Evolutionary conservation across 2,888 invertebrate genomes (phyloP), one percentile per base, ranked within the genome.

Genomic region (Eulithis testata): DNA sequence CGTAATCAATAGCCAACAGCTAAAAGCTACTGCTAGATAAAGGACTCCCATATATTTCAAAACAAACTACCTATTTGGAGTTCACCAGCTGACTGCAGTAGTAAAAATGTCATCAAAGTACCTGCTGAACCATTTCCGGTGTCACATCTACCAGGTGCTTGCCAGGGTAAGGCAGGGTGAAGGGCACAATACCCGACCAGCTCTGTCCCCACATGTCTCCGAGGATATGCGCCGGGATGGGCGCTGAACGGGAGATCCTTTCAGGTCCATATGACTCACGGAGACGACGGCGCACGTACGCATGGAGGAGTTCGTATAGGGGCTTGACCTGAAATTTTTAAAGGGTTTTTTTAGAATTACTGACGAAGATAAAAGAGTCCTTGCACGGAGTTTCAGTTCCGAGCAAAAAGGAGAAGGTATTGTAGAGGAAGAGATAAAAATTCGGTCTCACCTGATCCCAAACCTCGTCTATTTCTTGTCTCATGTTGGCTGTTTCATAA

Each of bases 151-250:
- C 94, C 71, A 96, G 94, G 63, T 94, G 95, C 80, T 97, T 96
- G 14, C 97, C 97, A 1, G 97, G 97, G 87, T 97, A 98, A 0
- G 98, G 98, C 71, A 97, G 94, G 0, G 97, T 95, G 50, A 96
- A 90, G 68, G 97, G 97, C 66, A 97, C 94, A 21, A 97, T 96
- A 70, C 97, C 97, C 0, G 95, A 94, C 98, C 98, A 98, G 52
- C 96, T 96, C 86, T 98, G 98, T 0, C 95, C 97, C 96, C 97
- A 98, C 96, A 98, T 97, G 81, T 98, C 98, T 0, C 98, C 98
- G 5, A 98, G 93, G 63, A 98, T 94, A 78, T 98, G 97, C 0
- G 97, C 97, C 0, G 98, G 97, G 50, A 98, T 93, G 0, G 97
- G 97, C 0, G 97, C 97, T 49, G 96, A 95, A 1, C 96, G 92